These are phyloP conservation scores for Cephus pygmeus DNA, from an alignment of 2,888 invertebrate genomes.

Conservation along the genomic window DNA sequence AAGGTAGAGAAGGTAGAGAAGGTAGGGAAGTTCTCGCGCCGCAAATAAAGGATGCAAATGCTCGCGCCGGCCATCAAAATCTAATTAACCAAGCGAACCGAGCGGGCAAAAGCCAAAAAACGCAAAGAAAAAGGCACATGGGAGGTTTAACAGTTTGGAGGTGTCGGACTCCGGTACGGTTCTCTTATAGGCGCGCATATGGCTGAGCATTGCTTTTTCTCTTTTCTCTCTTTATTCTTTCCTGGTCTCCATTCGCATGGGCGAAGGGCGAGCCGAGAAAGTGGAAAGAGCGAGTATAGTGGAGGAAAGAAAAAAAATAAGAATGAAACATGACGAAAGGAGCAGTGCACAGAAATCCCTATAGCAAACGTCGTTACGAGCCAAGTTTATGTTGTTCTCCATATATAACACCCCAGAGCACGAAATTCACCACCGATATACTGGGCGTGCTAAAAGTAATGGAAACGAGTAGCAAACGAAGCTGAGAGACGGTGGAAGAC, in stretches of 20 bases:
- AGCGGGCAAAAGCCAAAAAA: slow-evolving; percentile 43
- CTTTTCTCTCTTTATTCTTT: slow-evolving; percentile 19
- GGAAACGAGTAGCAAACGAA: not conserved
- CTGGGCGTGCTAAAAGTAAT: slow-evolving; percentile 35
- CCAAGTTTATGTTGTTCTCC: slow-evolving; percentile 47
- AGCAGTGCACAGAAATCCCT: slow-evolving; percentile 48
- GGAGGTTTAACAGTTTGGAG: slow-evolving; percentile 54
- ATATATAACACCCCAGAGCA: slow-evolving; percentile 41
- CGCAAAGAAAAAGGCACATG: slow-evolving; percentile 12
- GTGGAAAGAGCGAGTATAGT: no score
- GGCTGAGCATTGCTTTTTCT: slow-evolving; percentile 27
- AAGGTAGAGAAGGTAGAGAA: slow-evolving; percentile 22
- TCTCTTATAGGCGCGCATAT: slow-evolving; percentile 46
- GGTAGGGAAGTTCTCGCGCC: slow-evolving; percentile 22
- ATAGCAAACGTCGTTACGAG: slow-evolving; percentile 54
- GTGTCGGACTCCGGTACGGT: slow-evolving; percentile 50
- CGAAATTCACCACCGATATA: slow-evolving; percentile 42
- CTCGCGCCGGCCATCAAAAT: slow-evolving; percentile 62
- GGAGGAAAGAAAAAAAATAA: no score
- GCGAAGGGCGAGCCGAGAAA: slow-evolving; percentile 30
- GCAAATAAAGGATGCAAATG: slow-evolving; percentile 61
- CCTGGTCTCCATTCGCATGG: slow-evolving; percentile 35
- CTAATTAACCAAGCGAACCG: slow-evolving; percentile 61
- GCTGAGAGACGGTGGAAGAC: not conserved
- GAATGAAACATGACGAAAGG: no score